phyloP scores from a whole-genome alignment of 2,797 vertebrate genomes.

The Anolis apletophallus region DNA sequence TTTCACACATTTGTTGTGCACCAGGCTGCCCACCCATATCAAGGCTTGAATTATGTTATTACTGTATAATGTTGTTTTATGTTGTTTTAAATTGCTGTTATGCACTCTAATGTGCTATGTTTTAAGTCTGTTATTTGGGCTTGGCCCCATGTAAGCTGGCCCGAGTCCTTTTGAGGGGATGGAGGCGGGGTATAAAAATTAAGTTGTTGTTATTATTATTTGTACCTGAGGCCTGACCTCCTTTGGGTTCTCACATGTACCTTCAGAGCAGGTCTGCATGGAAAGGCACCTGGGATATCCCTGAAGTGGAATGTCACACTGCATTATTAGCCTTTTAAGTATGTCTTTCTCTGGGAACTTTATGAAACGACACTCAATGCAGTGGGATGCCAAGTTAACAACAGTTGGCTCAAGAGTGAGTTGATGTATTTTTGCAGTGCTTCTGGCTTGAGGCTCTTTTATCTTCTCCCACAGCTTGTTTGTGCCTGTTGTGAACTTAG shows the following conservation, averaged over 20 bases:
- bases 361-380: neutral
- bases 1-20: neutral
- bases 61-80: too few species aligned
- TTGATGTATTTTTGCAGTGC: fast-evolving
- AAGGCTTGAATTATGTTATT: too few species aligned
- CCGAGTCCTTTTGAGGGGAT: too few species aligned
- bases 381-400: neutral
- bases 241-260: neutral
- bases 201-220: neutral
- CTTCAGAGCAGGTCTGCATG: neutral
- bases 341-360: neutral
- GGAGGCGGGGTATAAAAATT: too few species aligned
- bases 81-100: too few species aligned
- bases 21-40: too few species aligned
- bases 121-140: too few species aligned
- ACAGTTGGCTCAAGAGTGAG: neutral
- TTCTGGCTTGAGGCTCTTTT: neutral
- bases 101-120: too few species aligned
- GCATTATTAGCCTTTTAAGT: neutral
- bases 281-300: neutral
- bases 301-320: neutral
- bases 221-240: neutral
- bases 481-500: slow-evolving; percentile 84
- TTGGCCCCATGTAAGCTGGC: too few species aligned
- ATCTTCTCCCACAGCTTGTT: slow-evolving; percentile 80